Conservation (phyloP, 1,140 invertebrate genomes). For the Trachymyrmex septentrionalis region DNA sequence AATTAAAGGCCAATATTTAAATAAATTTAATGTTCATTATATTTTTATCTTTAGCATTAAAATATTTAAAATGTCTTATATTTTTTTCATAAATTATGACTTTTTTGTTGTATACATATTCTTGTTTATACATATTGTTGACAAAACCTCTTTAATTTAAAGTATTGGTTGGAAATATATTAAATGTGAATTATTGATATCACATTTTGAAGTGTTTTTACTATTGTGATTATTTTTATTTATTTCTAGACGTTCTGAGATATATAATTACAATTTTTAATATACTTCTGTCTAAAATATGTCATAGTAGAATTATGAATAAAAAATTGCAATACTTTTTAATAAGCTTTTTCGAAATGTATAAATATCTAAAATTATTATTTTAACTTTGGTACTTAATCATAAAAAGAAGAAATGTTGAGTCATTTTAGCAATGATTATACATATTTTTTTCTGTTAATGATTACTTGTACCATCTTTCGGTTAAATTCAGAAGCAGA, state of each 20-base stretch:
- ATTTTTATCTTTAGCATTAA: background rate
- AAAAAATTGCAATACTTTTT: background rate
- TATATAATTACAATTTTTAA: background rate
- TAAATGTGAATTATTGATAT: background rate
- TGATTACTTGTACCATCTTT: constrained; percentile 81
- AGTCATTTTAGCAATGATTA: background rate
- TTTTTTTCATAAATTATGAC: background rate
- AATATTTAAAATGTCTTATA: background rate
- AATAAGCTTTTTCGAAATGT: background rate
- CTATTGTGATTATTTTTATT: background rate
- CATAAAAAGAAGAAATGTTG: background rate
- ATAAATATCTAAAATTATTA: constrained; percentile 22
- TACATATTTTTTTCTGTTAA: background rate
- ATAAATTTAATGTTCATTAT: too few relatives aligned
- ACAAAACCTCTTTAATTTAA: background rate
- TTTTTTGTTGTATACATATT: background rate
- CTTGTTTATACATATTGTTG: too few relatives aligned
- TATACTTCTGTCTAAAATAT: background rate
- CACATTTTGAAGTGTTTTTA: constrained; percentile 8
- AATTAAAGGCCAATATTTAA: background rate
- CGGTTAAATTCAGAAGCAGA: constrained; percentile 81
- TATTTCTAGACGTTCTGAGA: background rate
- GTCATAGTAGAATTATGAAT: background rate
- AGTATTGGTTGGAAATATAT: background rate
- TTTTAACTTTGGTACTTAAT: background rate